Evolutionary conservation across 2,888 invertebrate genomes (phyloP), one percentile per base, ranked within the genome.

Genomic region (Platycheirus rosarum): DNA sequence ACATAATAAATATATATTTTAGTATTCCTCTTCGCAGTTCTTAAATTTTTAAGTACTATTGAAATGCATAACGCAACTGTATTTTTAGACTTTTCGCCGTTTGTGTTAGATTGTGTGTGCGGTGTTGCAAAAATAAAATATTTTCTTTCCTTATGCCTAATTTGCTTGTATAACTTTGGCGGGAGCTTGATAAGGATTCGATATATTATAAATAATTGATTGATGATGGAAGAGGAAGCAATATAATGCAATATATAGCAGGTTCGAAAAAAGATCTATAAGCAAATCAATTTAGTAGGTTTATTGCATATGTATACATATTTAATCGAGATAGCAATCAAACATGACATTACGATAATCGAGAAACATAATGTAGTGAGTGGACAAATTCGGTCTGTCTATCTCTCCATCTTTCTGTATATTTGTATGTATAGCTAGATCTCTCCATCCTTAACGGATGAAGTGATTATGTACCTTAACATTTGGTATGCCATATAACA

Each of bases 21-120:
- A 46, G 35, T 60, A 40, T 16, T 48, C 6, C 9, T 5, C 55
- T 26, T 20, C 14, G n/a, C 20, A 32, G 7, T 32, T 32, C 29
- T 23, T 32, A 32, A 6, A 32, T 32, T 4, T 8, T 32, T 35
- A 11, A n/a, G 7, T 18, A 51, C 14, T 71, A 62, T 71, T 62
- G 20, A 70, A 70, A 70, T 70, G 60, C 60, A 70, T 29, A 60
- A 29, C 57, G 37, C 11, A 57, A 57, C 23, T 11, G 26, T 68
- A 68, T 68, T 68, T 68, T 46, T 46, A 55, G 68, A 55, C 44
- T 44, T 23, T 13, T 35, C 37, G 29, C 8, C 40, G 20, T 26
- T 14, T 26, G 40, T 26, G 40, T 40, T 40, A n/a, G 13, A 11
- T 11, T n/a, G 11, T 51, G 2, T 55, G 9, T 14, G 7, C 26